Evolutionary conservation across 1,140 invertebrate genomes (phyloP), one percentile per base, ranked within the genome.

Genomic region (Bombus polaris): DNA sequence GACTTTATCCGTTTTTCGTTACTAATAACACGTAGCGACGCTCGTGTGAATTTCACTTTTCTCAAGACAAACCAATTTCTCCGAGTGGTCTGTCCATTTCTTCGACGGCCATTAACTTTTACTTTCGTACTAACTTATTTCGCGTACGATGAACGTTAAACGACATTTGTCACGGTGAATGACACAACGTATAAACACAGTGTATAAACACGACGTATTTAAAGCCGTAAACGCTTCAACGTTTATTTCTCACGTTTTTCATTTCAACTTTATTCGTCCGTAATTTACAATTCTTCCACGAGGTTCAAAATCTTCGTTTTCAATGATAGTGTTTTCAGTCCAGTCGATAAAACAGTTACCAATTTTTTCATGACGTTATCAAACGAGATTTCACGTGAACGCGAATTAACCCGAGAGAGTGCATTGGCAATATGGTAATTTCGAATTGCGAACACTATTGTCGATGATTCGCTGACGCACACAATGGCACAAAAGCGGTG

Each of bases 41-140:
- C 10, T 39, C 53, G 42, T 44, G 44, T 2, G 47, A 66, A 81
- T 88, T 88, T 88, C 87, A 88, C 87, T 88, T 88, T 88, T 77
- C 66, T 62, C n/a, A 68, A 37, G 83, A 85, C 77, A 82, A 75
- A 87, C 74, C 80, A 79, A 82, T 88, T 82, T 88, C 74, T 59
- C 79, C 25, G 37, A 35, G 62, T 73, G 39, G 81, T 47, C 53
- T 72, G 83, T n/a, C 13, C 37, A 71, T 84, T 71, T 84, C 66
- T 74, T 59, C 70, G 12, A 53, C 44, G 9, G 57, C 35, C 71
- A 81, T 81, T 81, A 35, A 71, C 57, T 84, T 59, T 84, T 84
- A 84, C 83, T 84, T 77, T 84, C 76, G 32, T 71, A 22, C 25
- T 32, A 79, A 84, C n/a, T 57, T 84, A 62, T 57, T 72, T 35